Conservation (phyloP, 1,140 invertebrate genomes). For the Macrostomum lignano region DNA sequence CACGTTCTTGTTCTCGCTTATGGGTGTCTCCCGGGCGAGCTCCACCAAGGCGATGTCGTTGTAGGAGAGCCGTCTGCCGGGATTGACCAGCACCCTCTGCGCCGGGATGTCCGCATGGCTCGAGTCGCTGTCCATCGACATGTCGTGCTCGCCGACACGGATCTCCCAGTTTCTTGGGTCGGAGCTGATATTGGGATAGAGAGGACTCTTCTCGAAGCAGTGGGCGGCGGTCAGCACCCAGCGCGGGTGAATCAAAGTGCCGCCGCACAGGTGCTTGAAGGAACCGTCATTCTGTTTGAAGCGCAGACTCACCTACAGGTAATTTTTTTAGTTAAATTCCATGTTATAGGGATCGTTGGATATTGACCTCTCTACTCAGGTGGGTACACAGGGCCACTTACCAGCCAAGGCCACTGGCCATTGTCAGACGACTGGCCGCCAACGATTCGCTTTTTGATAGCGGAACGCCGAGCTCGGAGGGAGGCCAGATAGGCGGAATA, state of each 20-base stretch:
- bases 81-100: constrained; percentile 9
- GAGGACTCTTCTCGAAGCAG: constrained; percentile 17
- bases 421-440: constrained; percentile 11
- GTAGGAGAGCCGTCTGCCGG: constrained; percentile 12
- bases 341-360: not conserved
- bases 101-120: constrained; percentile 9
- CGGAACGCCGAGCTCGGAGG: too few species aligned
- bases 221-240: constrained; percentile 29
- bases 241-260: constrained; percentile 18
- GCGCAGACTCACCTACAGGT: constrained; percentile 5
- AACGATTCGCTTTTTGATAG: constrained; percentile 11
- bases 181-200: constrained; percentile 7
- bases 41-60: constrained; percentile 29
- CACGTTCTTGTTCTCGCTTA: constrained; percentile 23
- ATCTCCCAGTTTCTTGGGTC: constrained; percentile 15
- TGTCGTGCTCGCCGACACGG: constrained; percentile 30
- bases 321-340: not conserved
- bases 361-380: not conserved
- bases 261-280: constrained; percentile 24
- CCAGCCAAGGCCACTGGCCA: constrained; percentile 21
- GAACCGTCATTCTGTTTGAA: constrained; percentile 1
- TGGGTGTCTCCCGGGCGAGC: constrained; percentile 15
- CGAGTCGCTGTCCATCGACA: constrained; percentile 12
- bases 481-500: not conserved
- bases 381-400: constrained; percentile 5